Conservation (phyloP, 1,140 invertebrate genomes). For the Gryllus bimaculatus region DNA sequence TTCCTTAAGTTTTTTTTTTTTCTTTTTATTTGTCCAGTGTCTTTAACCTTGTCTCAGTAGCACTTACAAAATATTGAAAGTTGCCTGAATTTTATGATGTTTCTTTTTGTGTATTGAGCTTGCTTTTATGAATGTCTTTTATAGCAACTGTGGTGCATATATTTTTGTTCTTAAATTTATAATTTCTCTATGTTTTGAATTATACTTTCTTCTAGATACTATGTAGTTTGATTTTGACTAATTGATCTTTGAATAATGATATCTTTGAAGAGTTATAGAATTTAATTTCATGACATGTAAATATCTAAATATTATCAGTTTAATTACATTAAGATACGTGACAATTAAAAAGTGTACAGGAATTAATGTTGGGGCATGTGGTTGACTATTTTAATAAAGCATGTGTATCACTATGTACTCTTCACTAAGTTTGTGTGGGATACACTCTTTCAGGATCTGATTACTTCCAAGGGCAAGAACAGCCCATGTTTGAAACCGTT, state of each 20-base stretch:
- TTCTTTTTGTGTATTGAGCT: background rate
- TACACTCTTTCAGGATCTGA: slow-evolving; percentile 36
- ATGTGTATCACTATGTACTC: slow-evolving; percentile 12
- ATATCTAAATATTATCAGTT: background rate
- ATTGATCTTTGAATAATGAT: background rate
- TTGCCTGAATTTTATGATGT: background rate
- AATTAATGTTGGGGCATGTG: slow-evolving; percentile 22
- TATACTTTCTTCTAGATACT: background rate
- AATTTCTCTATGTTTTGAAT: slow-evolving; percentile 2
- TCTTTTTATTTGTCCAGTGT: background rate
- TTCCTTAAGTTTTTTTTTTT: background rate
- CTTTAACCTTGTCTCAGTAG: background rate
- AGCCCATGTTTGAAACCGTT: slow-evolving; percentile 43
- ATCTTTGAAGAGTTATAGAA: background rate
- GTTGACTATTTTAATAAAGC: slow-evolving; percentile 15
- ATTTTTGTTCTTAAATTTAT: background rate
- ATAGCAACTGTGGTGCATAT: background rate
- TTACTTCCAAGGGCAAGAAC: slow-evolving; percentile 45
- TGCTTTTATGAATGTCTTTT: slow-evolving; percentile 1
- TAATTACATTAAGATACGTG: background rate
- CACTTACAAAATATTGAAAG: background rate
- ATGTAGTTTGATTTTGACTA: slow-evolving; percentile 11
- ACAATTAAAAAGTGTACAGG: background rate
- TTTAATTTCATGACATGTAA: background rate
- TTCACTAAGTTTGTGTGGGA: slow-evolving; percentile 10